phyloP scores from a whole-genome alignment of 2,888 invertebrate species.

The Campaea margaritaria region DNA sequence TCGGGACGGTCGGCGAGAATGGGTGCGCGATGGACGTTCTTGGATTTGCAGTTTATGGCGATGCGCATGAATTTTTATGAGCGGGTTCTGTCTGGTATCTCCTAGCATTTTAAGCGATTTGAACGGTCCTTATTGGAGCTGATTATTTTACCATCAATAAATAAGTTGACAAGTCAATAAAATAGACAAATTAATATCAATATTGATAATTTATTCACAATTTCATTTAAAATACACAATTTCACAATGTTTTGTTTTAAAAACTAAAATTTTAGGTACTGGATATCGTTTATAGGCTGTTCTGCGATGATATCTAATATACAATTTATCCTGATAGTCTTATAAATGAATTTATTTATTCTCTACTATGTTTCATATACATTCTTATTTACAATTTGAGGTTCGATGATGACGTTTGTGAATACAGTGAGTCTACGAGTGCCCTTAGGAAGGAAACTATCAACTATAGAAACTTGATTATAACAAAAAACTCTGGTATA shows the following conservation, averaged over 20 bases:
- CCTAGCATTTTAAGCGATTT: slow-evolving; percentile 13
- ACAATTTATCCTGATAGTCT: slow-evolving; percentile 67
- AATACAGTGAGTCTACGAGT: slow-evolving; percentile 43
- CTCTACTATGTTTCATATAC: slow-evolving; percentile 76
- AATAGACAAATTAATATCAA: slow-evolving; percentile 77
- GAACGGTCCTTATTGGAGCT: slow-evolving; percentile 3
- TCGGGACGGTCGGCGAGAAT: slow-evolving; percentile 21
- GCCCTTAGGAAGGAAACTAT: slow-evolving; percentile 15
- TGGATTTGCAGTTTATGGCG: slow-evolving; percentile 30
- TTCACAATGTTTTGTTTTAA: slow-evolving; percentile 83
- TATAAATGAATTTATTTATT: slow-evolving; percentile 52
- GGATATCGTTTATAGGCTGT: slow-evolving; percentile 78
- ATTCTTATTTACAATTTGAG: slow-evolving; percentile 76
- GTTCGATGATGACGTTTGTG: slow-evolving; percentile 59
- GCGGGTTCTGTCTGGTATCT: background rate
- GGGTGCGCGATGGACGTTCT: slow-evolving; percentile 39
- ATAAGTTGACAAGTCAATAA: slow-evolving; percentile 31
- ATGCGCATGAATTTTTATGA: slow-evolving; percentile 35
- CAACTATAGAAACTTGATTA: background rate
- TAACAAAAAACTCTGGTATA: background rate
- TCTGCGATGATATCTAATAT: slow-evolving; percentile 77
- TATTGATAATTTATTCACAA: slow-evolving; percentile 86
- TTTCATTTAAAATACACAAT: slow-evolving; percentile 86
- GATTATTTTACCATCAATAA: no score
- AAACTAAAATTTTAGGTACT: slow-evolving; percentile 82